Base-by-base conservation (phyloP, 2,113 vertebrate genomes). In the Sander vitreus region DNA sequence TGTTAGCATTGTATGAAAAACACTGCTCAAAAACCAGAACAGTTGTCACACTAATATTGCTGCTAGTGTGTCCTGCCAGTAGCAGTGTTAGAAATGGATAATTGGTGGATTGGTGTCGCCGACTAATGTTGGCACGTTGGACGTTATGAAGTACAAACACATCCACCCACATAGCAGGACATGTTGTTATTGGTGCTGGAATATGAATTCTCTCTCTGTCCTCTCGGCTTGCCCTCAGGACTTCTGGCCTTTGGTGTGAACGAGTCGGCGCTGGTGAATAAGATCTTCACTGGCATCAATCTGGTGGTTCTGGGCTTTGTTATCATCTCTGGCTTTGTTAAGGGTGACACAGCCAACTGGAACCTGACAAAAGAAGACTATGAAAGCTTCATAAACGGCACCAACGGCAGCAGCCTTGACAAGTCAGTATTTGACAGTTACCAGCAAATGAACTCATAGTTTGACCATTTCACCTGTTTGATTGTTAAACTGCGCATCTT, bases 281-380 rank as follows among this genome's bases (percentile, higher is more conserved):
- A 99, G 92, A 96, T 99, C 90, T 99, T 99, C 94, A 99, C 98
- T 0, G 96, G 91, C 0, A 93, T 98, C 84, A 99, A 99, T 88
- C 91, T 99, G 83, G 84, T 99, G 87, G 98, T 99, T 65, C 94
- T 99, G 60, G 81, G 95, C 80, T 99, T 99, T 3, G 93, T 99
- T 72, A 97, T 99, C 83, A 90, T 99, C 51, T 94, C 97, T 0
- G 98, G 97, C 48, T 97, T 97, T 1, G 93, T 99, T 47, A 98
- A 97, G 78, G 98, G 97, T 3, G 67, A 98, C 68, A 19, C 95
- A 0, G 84, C 85, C 36, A 98, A 99, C 93, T 99, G 98, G 98
- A 96, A 91, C 59, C 96, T 99, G 65, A 96, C 93, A 0, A 2
- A 90, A 76, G 23, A 95, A 0, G 85, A 96, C 88, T 97, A 92